A percentile compares a stretch with the other conserved stretches of the same genome.
These are phyloP conservation scores for Magallana ariakensis DNA, from an alignment of 1,140 invertebrate genomes.

Conservation along the genomic window DNA sequence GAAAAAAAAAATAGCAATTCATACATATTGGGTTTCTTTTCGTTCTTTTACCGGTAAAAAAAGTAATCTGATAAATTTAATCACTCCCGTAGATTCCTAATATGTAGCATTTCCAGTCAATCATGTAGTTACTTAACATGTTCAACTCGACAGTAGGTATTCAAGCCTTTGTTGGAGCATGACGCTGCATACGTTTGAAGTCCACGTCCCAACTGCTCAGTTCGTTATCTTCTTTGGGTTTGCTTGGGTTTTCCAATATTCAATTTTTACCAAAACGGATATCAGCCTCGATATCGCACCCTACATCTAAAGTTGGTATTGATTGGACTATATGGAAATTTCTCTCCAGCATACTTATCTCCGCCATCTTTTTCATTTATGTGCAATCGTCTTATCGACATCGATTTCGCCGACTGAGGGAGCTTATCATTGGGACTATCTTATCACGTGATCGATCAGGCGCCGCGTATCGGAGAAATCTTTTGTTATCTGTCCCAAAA, in stretches of 20 bases:
- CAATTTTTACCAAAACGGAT: conserved; percentile 21
- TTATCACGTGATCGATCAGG: conserved; percentile 49
- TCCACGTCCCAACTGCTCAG: background rate
- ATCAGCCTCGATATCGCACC: conserved; percentile 30
- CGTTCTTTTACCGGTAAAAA: no score
- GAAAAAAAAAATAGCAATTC: no score
- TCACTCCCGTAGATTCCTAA: no score
- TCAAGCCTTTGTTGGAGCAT: background rate
- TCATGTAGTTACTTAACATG: no score
- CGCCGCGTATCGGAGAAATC: conserved; percentile 36
- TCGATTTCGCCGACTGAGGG: conserved; percentile 33
- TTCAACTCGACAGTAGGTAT: background rate
- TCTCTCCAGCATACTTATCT: conserved; percentile 38
- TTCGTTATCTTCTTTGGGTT: conserved; percentile 23
- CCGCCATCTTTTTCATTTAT: conserved; percentile 45
- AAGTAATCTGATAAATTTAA: no score
- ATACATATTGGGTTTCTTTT: no score
- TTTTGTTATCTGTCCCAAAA: conserved; percentile 40
- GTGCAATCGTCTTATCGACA: conserved; percentile 46
- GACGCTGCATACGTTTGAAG: background rate
- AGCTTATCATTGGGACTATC: conserved; percentile 42
- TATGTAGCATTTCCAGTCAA: no score
- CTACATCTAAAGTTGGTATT: conserved; percentile 41
- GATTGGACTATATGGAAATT: conserved; percentile 47
- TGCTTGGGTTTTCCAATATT: conserved; percentile 30